Conservation (phyloP, 2,888 invertebrate genomes). For the Eulithis prunata region DNA sequence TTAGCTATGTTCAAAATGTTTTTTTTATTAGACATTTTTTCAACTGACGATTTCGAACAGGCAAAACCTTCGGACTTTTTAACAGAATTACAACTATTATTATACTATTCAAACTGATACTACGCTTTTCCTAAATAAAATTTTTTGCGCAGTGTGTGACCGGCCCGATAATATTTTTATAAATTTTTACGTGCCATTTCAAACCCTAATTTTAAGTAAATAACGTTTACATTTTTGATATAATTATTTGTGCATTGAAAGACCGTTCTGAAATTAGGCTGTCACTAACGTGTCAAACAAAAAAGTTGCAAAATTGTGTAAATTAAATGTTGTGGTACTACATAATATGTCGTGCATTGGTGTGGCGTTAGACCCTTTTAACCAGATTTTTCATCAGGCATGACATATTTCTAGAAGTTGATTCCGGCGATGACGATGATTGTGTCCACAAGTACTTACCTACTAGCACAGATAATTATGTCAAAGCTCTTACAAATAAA, state of each 20-base stretch:
- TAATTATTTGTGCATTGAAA: constrained; percentile 17
- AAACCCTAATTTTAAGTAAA: constrained; percentile 70
- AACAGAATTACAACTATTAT: not conserved
- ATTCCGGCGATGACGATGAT: not conserved
- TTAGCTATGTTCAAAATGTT: constrained; percentile 30
- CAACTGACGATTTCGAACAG: not conserved
- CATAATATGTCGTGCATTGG: no score
- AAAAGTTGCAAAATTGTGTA: no score
- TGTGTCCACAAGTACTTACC: not conserved
- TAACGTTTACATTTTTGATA: constrained; percentile 37
- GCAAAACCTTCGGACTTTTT: not conserved
- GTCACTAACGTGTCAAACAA: not conserved
- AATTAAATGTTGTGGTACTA: not conserved
- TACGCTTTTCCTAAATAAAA: not conserved
- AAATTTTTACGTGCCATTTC: constrained; percentile 37
- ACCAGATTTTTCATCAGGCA: no score
- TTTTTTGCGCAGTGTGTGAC: constrained; percentile 22
- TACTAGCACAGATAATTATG: constrained; percentile 49
- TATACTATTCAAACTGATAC: not conserved
- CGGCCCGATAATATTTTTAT: constrained; percentile 26
- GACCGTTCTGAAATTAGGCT: not conserved
- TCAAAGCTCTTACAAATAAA: constrained; percentile 38
- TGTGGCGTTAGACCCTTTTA: no score
- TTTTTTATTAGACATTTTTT: constrained; percentile 25
- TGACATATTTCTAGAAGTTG: not conserved